phyloP scores from a whole-genome alignment of 2,797 vertebrate genomes.

The Pipistrellus kuhlii region DNA sequence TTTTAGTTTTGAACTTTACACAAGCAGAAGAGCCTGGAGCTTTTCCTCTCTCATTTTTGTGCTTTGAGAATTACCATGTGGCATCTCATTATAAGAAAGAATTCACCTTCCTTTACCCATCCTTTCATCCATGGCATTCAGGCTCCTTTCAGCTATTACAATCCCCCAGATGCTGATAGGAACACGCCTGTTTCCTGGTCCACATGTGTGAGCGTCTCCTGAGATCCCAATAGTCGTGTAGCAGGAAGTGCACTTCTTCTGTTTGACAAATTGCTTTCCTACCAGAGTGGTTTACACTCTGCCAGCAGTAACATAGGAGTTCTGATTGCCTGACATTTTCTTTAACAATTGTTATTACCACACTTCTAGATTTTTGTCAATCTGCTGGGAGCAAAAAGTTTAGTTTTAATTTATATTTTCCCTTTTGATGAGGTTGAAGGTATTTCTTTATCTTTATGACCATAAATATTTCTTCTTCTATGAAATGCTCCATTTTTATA shows the following conservation, averaged over 20 bases:
- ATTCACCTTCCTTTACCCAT: background rate
- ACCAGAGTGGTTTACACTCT: background rate
- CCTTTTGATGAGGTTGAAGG: background rate
- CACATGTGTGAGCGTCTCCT: background rate
- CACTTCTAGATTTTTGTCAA: background rate
- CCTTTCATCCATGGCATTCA: background rate
- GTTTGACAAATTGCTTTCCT: background rate
- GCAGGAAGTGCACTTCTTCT: background rate
- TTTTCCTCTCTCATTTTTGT: background rate
- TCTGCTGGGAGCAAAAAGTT: conserved; percentile 1
- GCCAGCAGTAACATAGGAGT: background rate
- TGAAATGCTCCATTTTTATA: conserved; percentile 34
- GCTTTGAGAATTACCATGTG: background rate
- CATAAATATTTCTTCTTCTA: conserved; percentile 36
- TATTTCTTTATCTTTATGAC: conserved; percentile 12
- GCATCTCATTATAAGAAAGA: background rate
- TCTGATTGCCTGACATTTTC: background rate
- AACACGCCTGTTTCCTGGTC: background rate
- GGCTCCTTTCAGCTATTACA: background rate
- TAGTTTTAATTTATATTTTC: background rate
- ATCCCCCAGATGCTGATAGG: background rate
- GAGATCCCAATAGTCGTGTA: background rate
- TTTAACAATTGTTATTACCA: background rate
- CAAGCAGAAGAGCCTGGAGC: background rate
- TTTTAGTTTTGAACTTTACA: conserved; percentile 25